Percentiles rank a stretch among this genome's conserved stretches.
These are phyloP conservation scores for Pseudotriccus pelzelni DNA, from an alignment of 2,797 vertebrate genomes.

Conservation along the genomic window DNA sequence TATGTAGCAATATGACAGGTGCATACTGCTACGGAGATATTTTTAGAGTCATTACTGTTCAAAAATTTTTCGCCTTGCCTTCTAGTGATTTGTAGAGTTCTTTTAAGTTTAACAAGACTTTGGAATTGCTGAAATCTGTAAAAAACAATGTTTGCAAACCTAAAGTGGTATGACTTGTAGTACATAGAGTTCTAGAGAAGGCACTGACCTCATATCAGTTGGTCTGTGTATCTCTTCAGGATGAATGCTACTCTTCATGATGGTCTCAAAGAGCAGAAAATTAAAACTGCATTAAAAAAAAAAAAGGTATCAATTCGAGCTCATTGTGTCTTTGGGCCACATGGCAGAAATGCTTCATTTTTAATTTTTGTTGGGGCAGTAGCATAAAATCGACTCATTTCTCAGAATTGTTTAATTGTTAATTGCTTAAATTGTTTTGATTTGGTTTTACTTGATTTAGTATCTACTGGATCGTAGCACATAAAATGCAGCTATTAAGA, in stretches of 20 bases:
- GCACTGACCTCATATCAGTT: not conserved
- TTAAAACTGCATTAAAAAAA: not conserved
- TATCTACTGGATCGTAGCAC: not conserved
- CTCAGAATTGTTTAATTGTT: not conserved
- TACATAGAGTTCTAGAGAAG: not conserved
- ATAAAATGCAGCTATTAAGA: not conserved
- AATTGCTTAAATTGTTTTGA: not conserved
- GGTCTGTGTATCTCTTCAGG: not conserved
- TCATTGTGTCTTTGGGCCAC: not conserved
- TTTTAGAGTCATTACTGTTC: not conserved
- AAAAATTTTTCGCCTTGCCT: not conserved
- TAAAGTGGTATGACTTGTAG: not conserved
- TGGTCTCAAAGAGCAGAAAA: not conserved
- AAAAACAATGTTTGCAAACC: not conserved
- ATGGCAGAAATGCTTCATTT: not conserved
- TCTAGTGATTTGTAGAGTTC: not conserved
- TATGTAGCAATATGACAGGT: not conserved
- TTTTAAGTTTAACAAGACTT: not conserved
- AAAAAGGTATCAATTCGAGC: not conserved
- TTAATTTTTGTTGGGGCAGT: not conserved
- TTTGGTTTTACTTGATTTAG: not conserved
- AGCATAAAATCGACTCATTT: not conserved
- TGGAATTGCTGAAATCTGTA: not conserved
- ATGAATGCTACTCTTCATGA: not conserved
- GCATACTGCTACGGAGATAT: not conserved